Evolutionary conservation across 2,888 invertebrate species (phyloP), one percentile per base, ranked within the genome.

Genomic region (Lycia hirtaria): DNA sequence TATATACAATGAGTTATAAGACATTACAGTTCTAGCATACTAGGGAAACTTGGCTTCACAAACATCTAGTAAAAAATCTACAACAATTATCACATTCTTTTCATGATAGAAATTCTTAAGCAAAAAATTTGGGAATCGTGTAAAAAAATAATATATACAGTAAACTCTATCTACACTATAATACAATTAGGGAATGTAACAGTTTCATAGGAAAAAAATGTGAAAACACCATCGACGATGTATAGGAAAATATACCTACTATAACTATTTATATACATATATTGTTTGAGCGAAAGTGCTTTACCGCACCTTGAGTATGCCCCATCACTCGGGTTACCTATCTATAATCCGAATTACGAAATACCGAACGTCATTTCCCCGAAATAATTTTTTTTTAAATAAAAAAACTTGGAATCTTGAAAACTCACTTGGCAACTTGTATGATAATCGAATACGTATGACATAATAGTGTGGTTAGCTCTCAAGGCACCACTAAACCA

Each of bases 21-120:
- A n/a, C n/a, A n/a, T n/a, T n/a, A n/a, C n/a, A n/a, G 10, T n/a
- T 26, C 40, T 53, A 55, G 41, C 51, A 45, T 30, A 49, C 47
- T 55, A 51, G 47, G 47, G 10, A 50, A 38, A 45, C 47, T 24
- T 51, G 17, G 38, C 54, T 38, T 17, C 32, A 56, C 58, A 55
- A 41, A 56, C 22, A 37, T 37, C 28, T 53, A 55, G 24, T 53
- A 53, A 10, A 56, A 49, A 60, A 48, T 49, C 54, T 62, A 62
- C 37, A 56, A 60, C 38, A 51, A 33, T 37, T 47, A 62, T 45
- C 59, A 57, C 48, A 56, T 48, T 47, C 20, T 19, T 45, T 28
- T 32, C 1, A 14, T 17, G 15, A 17, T 7, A 28, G 5, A 15
- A 14, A 9, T 19, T 20, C 1, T 32, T 3, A 20, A 17, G 17